A percentile compares a stretch with the other conserved stretches of the same genome.
These are phyloP conservation scores for Amia ocellicauda DNA, from an alignment of 2,113 vertebrate species.

Conservation along the genomic window DNA sequence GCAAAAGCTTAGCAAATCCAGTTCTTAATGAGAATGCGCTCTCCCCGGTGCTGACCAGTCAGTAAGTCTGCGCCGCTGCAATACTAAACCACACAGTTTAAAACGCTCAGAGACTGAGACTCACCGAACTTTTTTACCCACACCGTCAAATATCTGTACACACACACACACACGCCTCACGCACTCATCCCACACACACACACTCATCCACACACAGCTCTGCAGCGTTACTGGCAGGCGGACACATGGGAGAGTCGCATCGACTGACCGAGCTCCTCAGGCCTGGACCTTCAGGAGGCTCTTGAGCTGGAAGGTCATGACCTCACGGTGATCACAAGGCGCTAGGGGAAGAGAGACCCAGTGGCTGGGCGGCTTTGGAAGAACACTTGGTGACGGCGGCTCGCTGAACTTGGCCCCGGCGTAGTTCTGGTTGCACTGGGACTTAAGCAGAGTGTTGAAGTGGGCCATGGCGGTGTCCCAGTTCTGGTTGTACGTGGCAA, in stretches of 20 bases:
- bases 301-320: slow-evolving; percentile 96
- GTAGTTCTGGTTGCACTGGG: slow-evolving; percentile 82
- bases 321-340: slow-evolving; percentile 83
- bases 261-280: slow-evolving; percentile 57
- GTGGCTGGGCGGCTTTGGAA: slow-evolving; percentile 93
- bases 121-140: no score
- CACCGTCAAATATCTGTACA: no score
- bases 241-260: slow-evolving; percentile 26
- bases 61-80: no score
- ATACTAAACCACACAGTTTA: no score
- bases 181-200: no score
- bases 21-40: no score
- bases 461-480: slow-evolving; percentile 78
- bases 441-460: slow-evolving; percentile 71
- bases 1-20: no score
- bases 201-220: slow-evolving; percentile 31
- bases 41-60: no score
- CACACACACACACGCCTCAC: no score
- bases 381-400: slow-evolving; percentile 90
- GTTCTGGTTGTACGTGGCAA: slow-evolving; percentile 71
- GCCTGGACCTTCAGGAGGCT: slow-evolving; percentile 95
- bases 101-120: no score
- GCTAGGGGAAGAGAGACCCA: slow-evolving; percentile 88
- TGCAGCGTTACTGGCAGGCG: slow-evolving; percentile 50
- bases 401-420: slow-evolving; percentile 97